Conservation (phyloP, 1,140 invertebrate species). For the Drosophila aff. region DNA sequence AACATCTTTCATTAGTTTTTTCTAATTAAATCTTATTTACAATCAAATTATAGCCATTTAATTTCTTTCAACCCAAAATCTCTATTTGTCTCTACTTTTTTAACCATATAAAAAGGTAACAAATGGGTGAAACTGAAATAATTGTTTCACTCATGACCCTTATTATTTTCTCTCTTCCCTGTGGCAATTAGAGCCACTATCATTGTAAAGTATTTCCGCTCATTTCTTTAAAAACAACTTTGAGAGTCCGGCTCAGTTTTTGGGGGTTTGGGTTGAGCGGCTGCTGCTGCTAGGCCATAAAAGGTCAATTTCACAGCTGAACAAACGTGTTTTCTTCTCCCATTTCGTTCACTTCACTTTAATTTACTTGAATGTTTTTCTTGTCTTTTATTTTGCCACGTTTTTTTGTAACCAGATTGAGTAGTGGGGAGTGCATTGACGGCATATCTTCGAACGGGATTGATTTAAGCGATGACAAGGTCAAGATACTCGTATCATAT, state of each 20-base stretch:
- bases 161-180: slow-evolving; percentile 37
- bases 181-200: slow-evolving; percentile 58
- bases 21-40: not conserved
- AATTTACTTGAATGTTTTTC: slow-evolving; percentile 36
- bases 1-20: not conserved
- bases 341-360: slow-evolving; percentile 41
- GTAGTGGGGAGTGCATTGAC: slow-evolving; percentile 21
- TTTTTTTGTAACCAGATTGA: slow-evolving; percentile 64
- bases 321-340: slow-evolving; percentile 69
- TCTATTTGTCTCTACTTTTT: not conserved
- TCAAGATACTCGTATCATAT: slow-evolving; percentile 49
- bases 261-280: slow-evolving; percentile 18
- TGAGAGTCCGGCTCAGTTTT: slow-evolving; percentile 33
- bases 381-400: slow-evolving; percentile 58
- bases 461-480: slow-evolving; percentile 59
- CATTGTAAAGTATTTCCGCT: slow-evolving; percentile 69
- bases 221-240: slow-evolving; percentile 45
- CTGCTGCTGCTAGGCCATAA: slow-evolving; percentile 54
- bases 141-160: slow-evolving; percentile 33
- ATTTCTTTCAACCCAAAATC: not conserved
- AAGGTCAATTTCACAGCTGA: slow-evolving; percentile 81
- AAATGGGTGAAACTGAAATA: slow-evolving; percentile 26
- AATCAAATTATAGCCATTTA: not conserved
- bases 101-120: not conserved
- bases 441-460: slow-evolving; percentile 65